Base-by-base conservation (phyloP, 2,797 vertebrate genomes). In the Pseudotriccus pelzelni region DNA sequence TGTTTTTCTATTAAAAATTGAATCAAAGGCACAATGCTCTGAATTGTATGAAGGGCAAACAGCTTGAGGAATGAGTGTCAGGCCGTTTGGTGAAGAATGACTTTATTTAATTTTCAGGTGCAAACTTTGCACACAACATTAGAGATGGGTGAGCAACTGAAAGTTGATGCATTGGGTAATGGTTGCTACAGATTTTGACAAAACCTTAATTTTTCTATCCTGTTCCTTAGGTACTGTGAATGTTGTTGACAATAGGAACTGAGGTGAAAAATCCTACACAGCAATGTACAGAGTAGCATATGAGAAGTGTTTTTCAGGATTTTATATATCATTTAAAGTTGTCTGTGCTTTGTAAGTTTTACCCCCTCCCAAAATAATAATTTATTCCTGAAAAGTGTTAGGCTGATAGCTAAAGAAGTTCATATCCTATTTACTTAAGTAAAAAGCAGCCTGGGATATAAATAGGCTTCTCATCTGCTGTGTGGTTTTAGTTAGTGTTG, bases 1-100 rank as follows among this genome's bases (percentile, higher is more conserved):
- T 90, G n/a, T 39, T 84, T 76, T 90, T 53, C 44, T 92, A n/a
- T 91, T 84, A 91, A 92, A 94, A 95, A 92, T 78, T 84, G 73
- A 94, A 86, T 92, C 47, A 73, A 77, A 95, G 63, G 10, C 7
- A 7, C 47, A 44, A 62, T 90, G 60, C 17, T 88, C 30, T 88
- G 62, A 94, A 72, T 69, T 85, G 16, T 32, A 22, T 3, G 7
- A 76, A 69, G 89, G 58, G 60, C 49, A 79, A 70, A 73, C n/a
- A 91, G 39, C 52, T 76, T 76, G 74, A 78, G 67, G 46, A 89
- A 64, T 50, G 39, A 56, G 9, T 41, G n/a, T 89, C 34, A 82
- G 77, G 60, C 34, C 80, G 47, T 67, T 87, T 95, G 86, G 66
- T 4, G 6, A 92, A 62, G 43, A 87, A 93, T 82, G 41, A 62